Percentiles rank a stretch among this genome's conserved stretches.
Evolutionary conservation across 2,113 vertebrate species (phyloP).

Genomic region (Brachypodius melanocephalos): DNA sequence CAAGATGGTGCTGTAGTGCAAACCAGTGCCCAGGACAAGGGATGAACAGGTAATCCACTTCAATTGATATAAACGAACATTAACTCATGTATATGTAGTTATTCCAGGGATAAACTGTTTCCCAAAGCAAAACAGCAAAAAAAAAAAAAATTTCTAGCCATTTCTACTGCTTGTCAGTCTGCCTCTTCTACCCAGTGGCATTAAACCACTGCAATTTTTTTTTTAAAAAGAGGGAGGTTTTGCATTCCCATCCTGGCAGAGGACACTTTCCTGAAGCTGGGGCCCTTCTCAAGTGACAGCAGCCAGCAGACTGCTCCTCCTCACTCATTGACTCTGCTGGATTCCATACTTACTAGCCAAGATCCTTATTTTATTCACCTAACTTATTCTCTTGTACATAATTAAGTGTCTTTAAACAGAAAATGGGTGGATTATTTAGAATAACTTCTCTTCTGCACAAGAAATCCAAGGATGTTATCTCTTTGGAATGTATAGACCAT

Average conservation of each 20-base stretch:
- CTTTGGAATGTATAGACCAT: neutral
- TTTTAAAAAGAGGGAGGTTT: neutral
- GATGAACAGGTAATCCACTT: accelerated
- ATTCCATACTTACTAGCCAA: neutral
- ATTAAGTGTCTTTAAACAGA: neutral
- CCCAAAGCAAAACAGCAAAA: neutral
- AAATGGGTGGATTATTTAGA: neutral
- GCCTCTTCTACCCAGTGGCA: neutral
- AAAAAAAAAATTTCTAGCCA: neutral
- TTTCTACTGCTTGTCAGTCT: neutral
- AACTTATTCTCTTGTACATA: neutral
- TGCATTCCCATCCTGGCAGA: accelerated
- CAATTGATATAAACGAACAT: neutral
- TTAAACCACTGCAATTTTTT: neutral
- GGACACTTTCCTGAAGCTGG: neutral
- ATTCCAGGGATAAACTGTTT: neutral
- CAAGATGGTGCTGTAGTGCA: neutral
- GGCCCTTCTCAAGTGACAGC: neutral
- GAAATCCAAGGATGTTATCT: neutral
- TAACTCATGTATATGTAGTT: accelerated
- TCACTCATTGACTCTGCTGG: neutral
- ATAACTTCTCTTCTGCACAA: neutral
- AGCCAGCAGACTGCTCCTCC: neutral
- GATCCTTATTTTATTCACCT: neutral
- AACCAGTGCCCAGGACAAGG: neutral